phyloP scores from a whole-genome alignment of 2,797 vertebrate genomes.

The Gouania willdenowi region DNA sequence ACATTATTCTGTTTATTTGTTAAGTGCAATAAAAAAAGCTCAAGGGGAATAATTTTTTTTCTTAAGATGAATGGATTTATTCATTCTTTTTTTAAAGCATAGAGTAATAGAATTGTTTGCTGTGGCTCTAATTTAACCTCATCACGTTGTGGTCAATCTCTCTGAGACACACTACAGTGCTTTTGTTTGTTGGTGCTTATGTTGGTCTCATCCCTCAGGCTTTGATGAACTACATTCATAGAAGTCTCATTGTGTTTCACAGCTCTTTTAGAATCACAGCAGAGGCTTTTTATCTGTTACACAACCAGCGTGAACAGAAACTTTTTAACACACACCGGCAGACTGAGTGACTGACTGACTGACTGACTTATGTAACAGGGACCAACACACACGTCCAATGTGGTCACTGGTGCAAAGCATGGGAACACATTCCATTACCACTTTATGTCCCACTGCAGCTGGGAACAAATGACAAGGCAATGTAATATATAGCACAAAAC shows the following conservation, averaged over 20 bases:
- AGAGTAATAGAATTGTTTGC: too few species aligned
- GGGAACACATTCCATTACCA: constrained; percentile 25
- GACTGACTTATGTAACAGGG: constrained; percentile 56
- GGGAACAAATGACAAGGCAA: constrained; percentile 2
- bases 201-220: constrained; percentile 25
- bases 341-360: too few species aligned
- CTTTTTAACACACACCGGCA: constrained; percentile 49
- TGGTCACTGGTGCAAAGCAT: constrained; percentile 31
- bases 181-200: constrained; percentile 1
- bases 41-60: too few species aligned
- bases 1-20: too few species aligned
- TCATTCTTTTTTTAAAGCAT: too few species aligned
- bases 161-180: constrained; percentile 12
- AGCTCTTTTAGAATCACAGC: constrained; percentile 46
- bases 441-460: constrained; percentile 17
- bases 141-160: too few species aligned
- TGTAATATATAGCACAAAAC: too few species aligned
- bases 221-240: constrained; percentile 41
- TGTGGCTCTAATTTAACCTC: too few species aligned
- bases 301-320: constrained; percentile 54
- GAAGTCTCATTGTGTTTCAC: constrained; percentile 50
- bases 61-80: too few species aligned
- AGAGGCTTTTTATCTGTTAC: constrained; percentile 57
- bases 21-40: too few species aligned
- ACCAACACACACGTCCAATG: constrained; percentile 28